phyloP scores from a whole-genome alignment of 2,888 invertebrate species.

The Netelia fuscicornis region DNA sequence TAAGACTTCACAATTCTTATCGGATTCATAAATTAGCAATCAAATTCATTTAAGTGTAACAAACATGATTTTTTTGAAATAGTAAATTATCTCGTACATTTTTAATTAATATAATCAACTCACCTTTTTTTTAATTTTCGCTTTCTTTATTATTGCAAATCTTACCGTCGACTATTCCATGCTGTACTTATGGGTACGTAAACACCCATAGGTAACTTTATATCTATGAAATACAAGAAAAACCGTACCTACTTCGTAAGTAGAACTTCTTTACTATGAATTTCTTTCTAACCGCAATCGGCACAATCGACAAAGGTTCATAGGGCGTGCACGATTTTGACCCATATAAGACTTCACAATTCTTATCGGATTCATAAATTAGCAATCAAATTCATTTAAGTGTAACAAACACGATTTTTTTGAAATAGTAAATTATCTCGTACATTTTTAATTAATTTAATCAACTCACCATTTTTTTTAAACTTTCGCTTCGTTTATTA shows the following conservation, averaged over 20 bases:
- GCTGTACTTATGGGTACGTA: too few relatives aligned
- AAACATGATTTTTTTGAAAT: background rate
- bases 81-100: background rate
- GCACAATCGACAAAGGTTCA: background rate
- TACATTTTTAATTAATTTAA: background rate
- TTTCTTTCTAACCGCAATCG: slow-evolving; percentile 28
- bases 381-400: background rate
- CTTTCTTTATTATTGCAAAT: background rate
- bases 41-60: background rate
- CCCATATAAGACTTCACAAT: background rate
- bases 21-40: background rate
- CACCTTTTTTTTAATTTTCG: background rate
- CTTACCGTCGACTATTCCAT: too few relatives aligned
- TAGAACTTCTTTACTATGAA: slow-evolving; percentile 19
- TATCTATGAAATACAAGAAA: background rate
- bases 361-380: background rate
- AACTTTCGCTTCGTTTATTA: slow-evolving; percentile 8
- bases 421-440: background rate
- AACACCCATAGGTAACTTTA: background rate
- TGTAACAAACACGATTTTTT: background rate
- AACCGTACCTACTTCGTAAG: slow-evolving; percentile 24
- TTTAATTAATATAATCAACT: slow-evolving; percentile 6
- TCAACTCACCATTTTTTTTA: background rate
- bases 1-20: background rate
- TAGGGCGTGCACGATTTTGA: slow-evolving; percentile 1